Base-by-base conservation (phyloP, 2,797 vertebrate species). In the Urophycis tenuis region DNA sequence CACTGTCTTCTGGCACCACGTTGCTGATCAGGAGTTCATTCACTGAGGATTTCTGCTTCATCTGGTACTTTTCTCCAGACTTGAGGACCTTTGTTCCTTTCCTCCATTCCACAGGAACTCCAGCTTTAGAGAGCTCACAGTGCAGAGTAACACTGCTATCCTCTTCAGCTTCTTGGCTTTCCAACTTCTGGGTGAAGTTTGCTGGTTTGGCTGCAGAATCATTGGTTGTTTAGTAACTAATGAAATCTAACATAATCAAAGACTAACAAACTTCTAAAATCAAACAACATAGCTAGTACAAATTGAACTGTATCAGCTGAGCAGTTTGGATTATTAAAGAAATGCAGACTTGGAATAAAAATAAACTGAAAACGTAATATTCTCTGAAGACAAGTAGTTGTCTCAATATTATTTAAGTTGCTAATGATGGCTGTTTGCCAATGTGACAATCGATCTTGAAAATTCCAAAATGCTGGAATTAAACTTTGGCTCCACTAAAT, bases 191-290 rank as follows among this genome's bases (percentile, higher is more conserved):
- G 77, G 64, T 91, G 85, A 95, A 92, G 45, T 19, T 74, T 0
- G 85, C 75, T 0, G 92, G 91, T 53, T 91, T 77, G 67, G 88
- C 93, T 94, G 84, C 30, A 30, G 75, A 75, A 76, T 36, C 11
- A 39, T 72, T 29, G 32, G 85, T 75, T 73, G 29, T 35, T 76
- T 34, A 32, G 29, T 71, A 71, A 71, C 17, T 9, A 8, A 11
- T 32, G 19, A 71, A 8, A 33, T 33, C 30, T n/a, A 33, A 17
- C 69, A 71, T 30, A 11, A 31, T 14, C 3, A 19, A 31, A 71
- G 14, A 71, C 25, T 12, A 17, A 71, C 69, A 71, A 17, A 71
- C 7, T 17, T 17, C 7, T 70, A 0, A 67, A n/a, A 67, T n/a
- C 22, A 30, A 67, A 30, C 12, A 14, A 53, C 12, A 53, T 5